Base-by-base conservation (phyloP, 1,140 invertebrate species). In the Drosophila kikkawai region DNA sequence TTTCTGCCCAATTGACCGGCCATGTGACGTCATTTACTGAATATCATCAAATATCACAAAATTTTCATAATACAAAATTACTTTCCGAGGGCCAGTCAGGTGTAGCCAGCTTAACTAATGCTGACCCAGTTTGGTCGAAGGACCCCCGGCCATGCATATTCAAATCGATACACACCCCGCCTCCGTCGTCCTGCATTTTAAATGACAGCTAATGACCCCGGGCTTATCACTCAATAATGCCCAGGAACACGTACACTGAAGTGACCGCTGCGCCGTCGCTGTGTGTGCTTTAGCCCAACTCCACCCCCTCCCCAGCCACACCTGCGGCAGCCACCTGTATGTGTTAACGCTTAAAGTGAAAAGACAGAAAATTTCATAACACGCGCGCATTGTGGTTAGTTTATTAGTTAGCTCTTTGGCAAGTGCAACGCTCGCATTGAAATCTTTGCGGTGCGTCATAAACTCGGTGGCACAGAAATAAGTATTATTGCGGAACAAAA, bases 131-230 rank as follows among this genome's bases (percentile, higher is more conserved):
- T 58, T 17, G 12, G n/a, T 36, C 42, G 11, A 32, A 68, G 64
- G 36, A 58, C 11, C 34, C 12, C 60, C 75, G 45, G 55, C 15
- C 60, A 75, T 78, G 56, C 66, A 64, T 41, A 61, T 67, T 70
- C 71, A 76, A 87, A 88, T 87, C 84, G 68, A 87, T 87, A 88
- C 36, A 8, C 37, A 4, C 32, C 44, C 13, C 22, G 50, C 26
- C 26, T 17, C 39, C 36, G 13, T 44, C 12, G 58, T 56, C 68
- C 58, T 73, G 71, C 68, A 75, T 75, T 73, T 73, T 73, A 75
- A 75, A 75, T 75, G 57, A 48, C 56, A 34, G 9, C 42, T 71
- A 75, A 75, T 75, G 53, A 56, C 53, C 19, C 13, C 19, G 13
- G 36, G 58, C 19, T 74, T 77, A 58, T 61, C 42, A 71, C 12